phyloP scores from a whole-genome alignment of 2,113 vertebrate species.

The Laticauda laticaudata region DNA sequence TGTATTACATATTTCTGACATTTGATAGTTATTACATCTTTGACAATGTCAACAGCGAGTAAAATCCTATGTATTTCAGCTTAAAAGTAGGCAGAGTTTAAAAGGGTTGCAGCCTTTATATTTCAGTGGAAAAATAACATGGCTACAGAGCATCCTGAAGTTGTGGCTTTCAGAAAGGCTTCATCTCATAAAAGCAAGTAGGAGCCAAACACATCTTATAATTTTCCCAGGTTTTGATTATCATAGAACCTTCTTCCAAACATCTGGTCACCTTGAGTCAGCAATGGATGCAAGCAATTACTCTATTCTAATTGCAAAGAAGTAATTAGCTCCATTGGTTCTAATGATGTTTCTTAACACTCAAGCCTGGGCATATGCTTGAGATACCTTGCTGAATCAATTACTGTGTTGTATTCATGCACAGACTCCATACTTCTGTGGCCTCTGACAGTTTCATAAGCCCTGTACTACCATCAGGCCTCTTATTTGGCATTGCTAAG shows the following conservation, averaged over 20 bases:
- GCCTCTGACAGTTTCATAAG: neutral
- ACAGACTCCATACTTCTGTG: neutral
- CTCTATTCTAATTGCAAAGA: neutral
- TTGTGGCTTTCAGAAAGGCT: neutral
- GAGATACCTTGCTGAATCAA: conserved; percentile 5
- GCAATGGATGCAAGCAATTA: conserved; percentile 2
- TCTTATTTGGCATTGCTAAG: neutral
- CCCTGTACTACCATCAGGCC: neutral
- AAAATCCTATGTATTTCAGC: too few relatives aligned
- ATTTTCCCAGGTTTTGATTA: neutral
- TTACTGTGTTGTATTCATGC: neutral
- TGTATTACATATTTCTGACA: neutral
- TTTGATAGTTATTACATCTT: neutral
- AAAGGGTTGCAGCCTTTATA: neutral
- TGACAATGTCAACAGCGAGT: neutral
- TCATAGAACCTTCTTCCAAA: neutral
- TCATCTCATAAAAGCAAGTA: neutral
- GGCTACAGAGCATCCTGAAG: neutral
- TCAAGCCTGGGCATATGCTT: neutral
- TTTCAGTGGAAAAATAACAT: neutral
- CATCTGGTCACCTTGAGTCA: conserved; percentile 12
- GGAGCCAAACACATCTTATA: neutral
- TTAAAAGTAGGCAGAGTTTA: neutral
- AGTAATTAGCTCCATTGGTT: conserved; percentile 13
- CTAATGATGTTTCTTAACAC: conserved; percentile 2